Evolutionary conservation across 1,140 invertebrate genomes (phyloP), one percentile per base, ranked within the genome.

Genomic region (Gonioctena quinquepunctata): DNA sequence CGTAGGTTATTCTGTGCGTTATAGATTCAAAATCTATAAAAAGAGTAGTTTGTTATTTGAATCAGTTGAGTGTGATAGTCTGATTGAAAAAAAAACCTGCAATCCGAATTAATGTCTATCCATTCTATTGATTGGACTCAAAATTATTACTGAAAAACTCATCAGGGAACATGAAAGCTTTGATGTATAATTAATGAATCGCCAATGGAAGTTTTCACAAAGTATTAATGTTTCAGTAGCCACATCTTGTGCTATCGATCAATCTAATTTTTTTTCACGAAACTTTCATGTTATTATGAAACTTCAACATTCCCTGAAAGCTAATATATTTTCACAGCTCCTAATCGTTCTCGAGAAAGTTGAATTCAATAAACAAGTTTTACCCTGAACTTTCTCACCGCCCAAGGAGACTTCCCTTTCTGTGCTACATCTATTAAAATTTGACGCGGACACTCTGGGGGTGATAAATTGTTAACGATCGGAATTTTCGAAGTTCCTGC

Each of bases 311-410:
- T 54, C 52, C 11, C 52, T 11, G 13, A 18, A 54, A 54, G n/a
- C 52, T 54, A 54, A 54, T 54, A 54, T 54, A 54, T 54, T 54
- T 54, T 54, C 11, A 54, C 52, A 54, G 52, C 52, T 54, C 11
- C 52, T 54, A 54, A 54, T 54, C 52, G 52, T 54, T 54, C n/a
- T 16, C 52, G 18, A 1, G 52, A 54, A 54, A 54, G n/a, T 54
- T 23, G 52, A 54, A 54, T 54, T 54, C 52, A 54, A 54, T 54
- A 54, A 54, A 54, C 52, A 54, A 54, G 52, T 54, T 54, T 54
- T 54, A 18, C 19, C 22, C 8, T 5, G 11, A 54, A 54, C 18
- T 19, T 54, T 21, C 22, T 8, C 1, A 11, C n/a, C n/a, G 4
- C 49, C 4, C 13, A 50, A 3, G 3, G 3, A 3, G 13, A 16